Base-by-base conservation (phyloP, 1,140 invertebrate genomes). In the Drosophila takahashii region DNA sequence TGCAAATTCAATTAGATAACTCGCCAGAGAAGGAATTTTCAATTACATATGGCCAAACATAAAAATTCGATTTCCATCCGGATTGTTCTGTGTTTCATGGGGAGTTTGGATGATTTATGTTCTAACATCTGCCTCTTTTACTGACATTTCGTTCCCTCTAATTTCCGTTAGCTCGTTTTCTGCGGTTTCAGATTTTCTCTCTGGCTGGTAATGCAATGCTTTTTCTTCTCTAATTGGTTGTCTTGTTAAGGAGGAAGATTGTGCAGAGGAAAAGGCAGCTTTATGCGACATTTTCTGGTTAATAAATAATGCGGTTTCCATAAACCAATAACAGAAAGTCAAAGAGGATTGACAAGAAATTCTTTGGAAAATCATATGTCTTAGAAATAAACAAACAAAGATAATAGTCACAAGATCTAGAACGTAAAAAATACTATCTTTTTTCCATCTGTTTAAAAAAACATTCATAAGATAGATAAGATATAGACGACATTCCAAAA, bases 171-270 rank as follows among this genome's bases (percentile, higher is more conserved):
- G 22, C 16, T 27, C 16, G 11, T n/a, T 54, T 22, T 11, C 39
- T 22, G 5, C 47, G 47, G 59, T 37, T 36, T 53, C 60, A 69
- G 15, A 34, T 48, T 54, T 29, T 52, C 26, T 26, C 16, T 34
- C 54, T 26, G 27, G 8, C 15, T 51, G 39, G 71, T 58, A 76
- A 80, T 65, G 16, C 26, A 72, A 80, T 66, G 65, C 56, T 76
- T 58, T 65, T 53, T 22, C 6, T 37, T 15, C 37, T 47, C 44
- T 77, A 80, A 81, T 81, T 76, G 56, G 65, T 37, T 58, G 44
- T 58, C 60, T 34, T 37, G 29, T 60, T 27, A 64, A 6, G 36
- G 18, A 29, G n/a, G 4, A 22, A 39, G 9, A 13, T 29, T n/a
- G 8, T n/a, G n/a, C 16, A 16, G 1, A 11, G 8, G 16, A 44